Base-by-base conservation (phyloP, 2,888 invertebrate genomes). In the Zelleria hepariella region DNA sequence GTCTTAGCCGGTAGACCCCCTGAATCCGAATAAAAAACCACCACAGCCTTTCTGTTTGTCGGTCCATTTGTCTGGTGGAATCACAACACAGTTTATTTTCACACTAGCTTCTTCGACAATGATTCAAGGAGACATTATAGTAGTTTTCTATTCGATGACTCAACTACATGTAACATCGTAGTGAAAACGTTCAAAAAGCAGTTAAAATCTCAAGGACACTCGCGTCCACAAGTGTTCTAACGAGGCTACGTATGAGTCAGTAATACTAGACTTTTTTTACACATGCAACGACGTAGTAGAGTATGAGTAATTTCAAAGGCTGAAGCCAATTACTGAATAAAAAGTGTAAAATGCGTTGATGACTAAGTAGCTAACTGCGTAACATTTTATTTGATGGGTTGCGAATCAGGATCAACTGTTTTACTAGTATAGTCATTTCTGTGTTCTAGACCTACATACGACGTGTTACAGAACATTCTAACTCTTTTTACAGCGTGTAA, bases 161-260 rank as follows among this genome's bases (percentile, higher is more conserved):
- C 32, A 15, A 1, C 32, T 42, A 49, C 18, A 18, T 20, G 49
- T 20, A 20, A 6, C 18, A 26, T 54, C 27, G 26, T 54, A 54
- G n/a, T 54, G 54, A 26, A 51, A 54, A 25, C 15, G 23, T 26
- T 6, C 18, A 25, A 18, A 54, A 15, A n/a, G 54, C 8, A 7
- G 51, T 54, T n/a, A 26, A 53, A 53, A 20, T n/a, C 53, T 53
- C 53, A 53, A 25, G 53, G 53, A 53, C 53, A 10, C 23, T 53
- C 25, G 23, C 21, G 26, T 2, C 24, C 18, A 21, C 51, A 54
- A 54, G 54, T 54, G 53, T 15, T 21, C 51, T 21, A 23, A 21
- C 21, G 51, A 51, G 51, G 51, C 21, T 20, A 42, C 42, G 42
- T 42, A 23, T 42, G 32, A 42, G 15, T 42, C 32, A 42, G 32